Evolutionary conservation across 2,797 vertebrate species (phyloP), one percentile per base, ranked within the genome.

Genomic region (Psittacula echo): DNA sequence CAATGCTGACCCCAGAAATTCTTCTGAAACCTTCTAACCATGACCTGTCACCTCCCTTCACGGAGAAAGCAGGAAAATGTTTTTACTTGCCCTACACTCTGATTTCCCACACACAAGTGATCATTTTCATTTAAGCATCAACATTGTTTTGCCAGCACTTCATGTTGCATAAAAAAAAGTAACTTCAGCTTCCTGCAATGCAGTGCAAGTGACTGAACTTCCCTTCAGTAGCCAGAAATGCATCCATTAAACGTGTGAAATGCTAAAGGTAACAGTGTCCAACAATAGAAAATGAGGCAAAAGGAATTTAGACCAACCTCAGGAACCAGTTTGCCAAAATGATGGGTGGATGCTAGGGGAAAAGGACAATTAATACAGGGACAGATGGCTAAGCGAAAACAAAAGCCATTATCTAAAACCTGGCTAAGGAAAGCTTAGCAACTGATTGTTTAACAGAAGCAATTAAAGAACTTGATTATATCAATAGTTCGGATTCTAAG

Each of bases 321-420:
- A 12, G 79, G 74, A 96, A 87, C 70, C 47, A 83, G 92, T 94
- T 88, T 95, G 94, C 93, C 93, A 97, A 95, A 94, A 97, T 85
- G 89, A 89, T 51, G 93, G 92, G 93, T 90, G 85, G 83, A 90
- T 88, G 74, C 51, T 92, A 96, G 84, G 87, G 93, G 67, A 85
- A 96, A 95, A 96, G 90, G 95, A 96, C 96, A 97, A 96, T 96
- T 95, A 95, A 96, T 93, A 96, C 64, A 96, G 89, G 76, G 94
- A 97, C 94, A 97, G 96, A 97, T 96, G 96, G 95, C 77, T 97
- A 95, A 92, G 42, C 34, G 90, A 96, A 97, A 97, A 95, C 94
- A 97, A 97, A 97, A 88, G 94, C 93, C 91, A 93, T 76, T 89
- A 91, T 94, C 81, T 76, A 93, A 96, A 97, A 95, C 94, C 80